phyloP scores from a whole-genome alignment of 2,888 invertebrate species.

The Drosophila yooni region DNA sequence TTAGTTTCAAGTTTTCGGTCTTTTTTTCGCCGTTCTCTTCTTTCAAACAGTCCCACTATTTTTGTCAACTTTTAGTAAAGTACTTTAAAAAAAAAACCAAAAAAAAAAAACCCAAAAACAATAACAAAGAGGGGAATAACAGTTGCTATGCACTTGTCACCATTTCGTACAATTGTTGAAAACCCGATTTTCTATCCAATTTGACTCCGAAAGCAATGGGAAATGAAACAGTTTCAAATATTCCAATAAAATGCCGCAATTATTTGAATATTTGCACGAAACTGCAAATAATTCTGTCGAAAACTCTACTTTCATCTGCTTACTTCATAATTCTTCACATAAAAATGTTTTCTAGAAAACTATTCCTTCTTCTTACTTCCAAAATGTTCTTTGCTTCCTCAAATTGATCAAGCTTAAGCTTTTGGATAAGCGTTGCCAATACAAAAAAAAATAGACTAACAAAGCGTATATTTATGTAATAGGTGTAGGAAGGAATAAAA shows the following conservation, averaged over 20 bases:
- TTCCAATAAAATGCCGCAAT: not conserved
- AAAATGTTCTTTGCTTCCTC: not conserved
- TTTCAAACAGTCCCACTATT: slow-evolving; percentile 16
- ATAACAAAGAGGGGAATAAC: slow-evolving; percentile 1
- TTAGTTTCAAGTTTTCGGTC: slow-evolving; percentile 69
- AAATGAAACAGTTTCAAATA: slow-evolving; percentile 1
- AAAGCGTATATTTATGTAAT: not conserved
- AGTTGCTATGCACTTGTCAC: slow-evolving; percentile 49
- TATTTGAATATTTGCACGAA: not conserved
- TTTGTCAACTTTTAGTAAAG: slow-evolving; percentile 49
- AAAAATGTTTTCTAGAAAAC: not conserved
- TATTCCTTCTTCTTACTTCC: not conserved
- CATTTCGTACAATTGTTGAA: slow-evolving; percentile 32
- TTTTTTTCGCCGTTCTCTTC: slow-evolving; percentile 17
- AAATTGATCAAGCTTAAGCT: not conserved
- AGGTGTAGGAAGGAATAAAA: not conserved
- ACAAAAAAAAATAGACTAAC: not conserved
- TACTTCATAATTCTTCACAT: not conserved
- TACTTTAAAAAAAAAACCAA: slow-evolving; percentile 20
- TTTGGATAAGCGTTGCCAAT: not conserved
- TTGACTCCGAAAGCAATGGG: not conserved
- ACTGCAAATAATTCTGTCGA: not conserved
- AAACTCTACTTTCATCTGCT: not conserved
- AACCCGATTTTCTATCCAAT: slow-evolving; percentile 15
- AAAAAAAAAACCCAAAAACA: slow-evolving; percentile 4